A percentile compares a stretch with the other conserved stretches of the same genome.
Conservation (phyloP, 2,888 invertebrate species). For the Noctua janthina region DNA sequence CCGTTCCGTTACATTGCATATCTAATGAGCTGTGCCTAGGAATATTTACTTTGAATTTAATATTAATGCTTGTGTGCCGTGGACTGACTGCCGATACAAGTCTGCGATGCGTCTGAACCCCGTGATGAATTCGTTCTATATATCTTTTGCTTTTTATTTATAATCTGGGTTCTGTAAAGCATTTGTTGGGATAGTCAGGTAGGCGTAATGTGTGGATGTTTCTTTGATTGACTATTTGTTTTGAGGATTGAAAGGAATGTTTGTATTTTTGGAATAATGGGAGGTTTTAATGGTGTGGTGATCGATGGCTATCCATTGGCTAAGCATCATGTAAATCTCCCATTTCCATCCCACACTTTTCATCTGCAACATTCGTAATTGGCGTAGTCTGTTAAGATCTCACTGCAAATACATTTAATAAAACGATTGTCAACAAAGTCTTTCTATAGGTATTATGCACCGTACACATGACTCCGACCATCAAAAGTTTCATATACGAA, state of each 20-base stretch:
- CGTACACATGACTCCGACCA: too few relatives aligned
- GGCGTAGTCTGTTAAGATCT: neutral
- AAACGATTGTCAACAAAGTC: neutral
- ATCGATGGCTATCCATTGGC: conserved; percentile 15
- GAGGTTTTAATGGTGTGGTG: conserved; percentile 43
- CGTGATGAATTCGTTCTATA: conserved; percentile 56
- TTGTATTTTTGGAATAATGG: conserved; percentile 45
- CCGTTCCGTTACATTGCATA: conserved; percentile 88
- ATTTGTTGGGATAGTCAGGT: conserved; percentile 33
- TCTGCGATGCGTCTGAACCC: conserved; percentile 64
- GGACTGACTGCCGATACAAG: conserved; percentile 64
- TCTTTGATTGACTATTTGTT: conserved; percentile 49
- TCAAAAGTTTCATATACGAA: neutral
- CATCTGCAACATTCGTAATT: neutral
- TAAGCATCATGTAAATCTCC: conserved; percentile 14
- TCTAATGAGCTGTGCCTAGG: conserved; percentile 80
- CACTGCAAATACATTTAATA: neutral
- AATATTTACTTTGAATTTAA: conserved; percentile 71
- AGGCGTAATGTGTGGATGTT: conserved; percentile 45
- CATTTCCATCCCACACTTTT: neutral
- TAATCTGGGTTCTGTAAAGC: conserved; percentile 53
- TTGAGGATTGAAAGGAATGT: conserved; percentile 15
- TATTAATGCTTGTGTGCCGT: conserved; percentile 70
- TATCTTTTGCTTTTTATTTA: conserved; percentile 64
- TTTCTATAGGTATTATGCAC: neutral